Evolutionary conservation across 2,113 vertebrate genomes (phyloP).

Genomic region (Myxocyprinus asiaticus): DNA sequence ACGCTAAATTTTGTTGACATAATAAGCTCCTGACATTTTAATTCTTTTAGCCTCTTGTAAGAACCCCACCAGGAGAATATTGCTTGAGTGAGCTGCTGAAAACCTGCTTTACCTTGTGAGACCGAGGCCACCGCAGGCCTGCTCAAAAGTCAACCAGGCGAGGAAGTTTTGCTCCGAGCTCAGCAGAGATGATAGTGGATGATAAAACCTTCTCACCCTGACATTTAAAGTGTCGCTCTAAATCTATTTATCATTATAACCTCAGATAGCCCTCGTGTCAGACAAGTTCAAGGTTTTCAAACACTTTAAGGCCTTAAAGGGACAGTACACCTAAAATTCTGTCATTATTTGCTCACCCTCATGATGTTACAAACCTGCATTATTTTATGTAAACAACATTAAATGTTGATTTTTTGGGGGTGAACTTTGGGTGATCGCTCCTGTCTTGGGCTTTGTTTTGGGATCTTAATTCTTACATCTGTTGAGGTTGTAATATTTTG

Average conservation of each 20-base stretch:
- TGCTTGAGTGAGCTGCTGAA: constrained; percentile 9
- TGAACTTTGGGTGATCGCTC: too few species aligned
- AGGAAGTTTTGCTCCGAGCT: constrained; percentile 18
- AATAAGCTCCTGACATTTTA: constrained; percentile 58
- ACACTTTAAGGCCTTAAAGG: too few species aligned
- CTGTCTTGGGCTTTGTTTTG: neutral
- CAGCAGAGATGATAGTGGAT: neutral
- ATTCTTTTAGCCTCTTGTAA: constrained; percentile 6
- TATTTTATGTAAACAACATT: too few species aligned
- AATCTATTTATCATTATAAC: neutral
- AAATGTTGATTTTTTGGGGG: too few species aligned
- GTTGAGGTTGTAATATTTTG: neutral
- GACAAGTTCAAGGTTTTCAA: neutral
- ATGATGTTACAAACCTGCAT: too few species aligned
- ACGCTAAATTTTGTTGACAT: constrained; percentile 38
- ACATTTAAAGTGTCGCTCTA: neutral
- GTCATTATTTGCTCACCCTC: too few species aligned
- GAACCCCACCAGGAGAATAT: constrained; percentile 9
- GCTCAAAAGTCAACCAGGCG: constrained; percentile 15
- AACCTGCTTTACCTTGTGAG: constrained; percentile 10
- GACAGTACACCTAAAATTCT: too few species aligned
- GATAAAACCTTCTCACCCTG: neutral
- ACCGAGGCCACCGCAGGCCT: constrained; percentile 17
- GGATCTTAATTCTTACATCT: neutral
- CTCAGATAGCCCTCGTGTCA: neutral